Base-by-base conservation (phyloP, 2,888 invertebrate species). In the Dusona sp. region DNA sequence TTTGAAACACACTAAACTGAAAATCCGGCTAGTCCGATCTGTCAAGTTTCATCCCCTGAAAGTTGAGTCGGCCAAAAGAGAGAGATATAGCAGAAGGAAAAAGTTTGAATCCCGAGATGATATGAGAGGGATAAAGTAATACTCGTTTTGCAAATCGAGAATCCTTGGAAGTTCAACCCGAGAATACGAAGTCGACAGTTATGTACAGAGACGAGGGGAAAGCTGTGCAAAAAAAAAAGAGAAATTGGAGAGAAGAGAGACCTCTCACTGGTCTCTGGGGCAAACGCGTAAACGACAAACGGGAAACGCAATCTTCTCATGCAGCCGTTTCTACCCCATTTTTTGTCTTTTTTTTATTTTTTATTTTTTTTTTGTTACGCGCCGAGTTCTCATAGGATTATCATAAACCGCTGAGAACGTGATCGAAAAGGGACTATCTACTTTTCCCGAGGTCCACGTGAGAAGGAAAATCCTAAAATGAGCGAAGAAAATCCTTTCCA, bases 301-400 rank as follows among this genome's bases (percentile, higher is more conserved):
- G 79, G 79, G 68, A 75, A 85, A 82, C 78, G 85, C 81, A 81
- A 85, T 81, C 85, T 85, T 78, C 45, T 57, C 81, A n/a, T 78
- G 57, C 65, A 73, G 54, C 45, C 78, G 65, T 68, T 85, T 64
- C 42, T 51, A 64, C 42, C 67, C 33, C 51, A 51, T 79, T 84
- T 79, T 65, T 42, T 38, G 51, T 75, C 75, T 67, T 38, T 67
- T 68, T 68, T 70, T 29, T 61, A 13, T 61, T 61, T 68, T 16
- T 61, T 61, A 9, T 61, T 61, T 68, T 9, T 42, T 36, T 42
- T 33, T 36, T 19, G 2, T 42, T 74, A 45, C 75, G 29, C 70
- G 51, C 65, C 57, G 38, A 67, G 36, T 79, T 70, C 75, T 83
- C 79, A 83, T 72, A 54, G 70, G 85, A 86, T 86, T 83, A 86